Percentiles rank a stretch among this genome's conserved stretches.
These are phyloP conservation scores for Silurus lanzhouensis DNA, from an alignment of 2,797 vertebrate species.

Conservation along the genomic window DNA sequence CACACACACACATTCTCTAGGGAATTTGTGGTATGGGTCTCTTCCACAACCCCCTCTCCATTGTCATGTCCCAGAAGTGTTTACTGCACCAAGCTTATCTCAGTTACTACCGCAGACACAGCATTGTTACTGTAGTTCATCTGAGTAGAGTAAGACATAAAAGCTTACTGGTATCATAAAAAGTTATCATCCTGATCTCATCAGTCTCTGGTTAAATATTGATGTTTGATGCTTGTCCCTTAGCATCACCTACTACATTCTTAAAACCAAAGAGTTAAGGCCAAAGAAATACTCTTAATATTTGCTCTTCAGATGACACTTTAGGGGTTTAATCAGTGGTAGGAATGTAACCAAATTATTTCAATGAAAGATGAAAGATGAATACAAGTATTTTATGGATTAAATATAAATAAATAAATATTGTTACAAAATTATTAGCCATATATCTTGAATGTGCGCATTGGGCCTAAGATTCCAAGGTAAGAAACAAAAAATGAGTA, in stretches of 20 bases:
- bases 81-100: constrained; percentile 40
- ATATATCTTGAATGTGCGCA: neutral
- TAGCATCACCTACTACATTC: neutral
- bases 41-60: constrained; percentile 5
- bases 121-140: constrained; percentile 7
- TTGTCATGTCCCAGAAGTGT: constrained; percentile 37
- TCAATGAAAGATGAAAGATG: neutral
- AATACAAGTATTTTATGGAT: no score
- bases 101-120: constrained; percentile 34
- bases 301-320: no score
- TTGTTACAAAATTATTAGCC: neutral
- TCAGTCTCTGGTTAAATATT: neutral
- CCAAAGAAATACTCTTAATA: no score
- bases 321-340: neutral
- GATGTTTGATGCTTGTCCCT: neutral
- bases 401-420: no score
- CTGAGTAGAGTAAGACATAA: neutral
- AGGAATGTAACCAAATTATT: neutral
- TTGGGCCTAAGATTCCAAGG: neutral
- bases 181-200: neutral
- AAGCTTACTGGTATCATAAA: constrained; percentile 3
- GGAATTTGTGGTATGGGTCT: neutral
- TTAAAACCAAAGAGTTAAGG: neutral
- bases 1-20: neutral
- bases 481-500: neutral